phyloP scores from a whole-genome alignment of 1,140 invertebrate species.

The Fragariocoptes setiger region DNA sequence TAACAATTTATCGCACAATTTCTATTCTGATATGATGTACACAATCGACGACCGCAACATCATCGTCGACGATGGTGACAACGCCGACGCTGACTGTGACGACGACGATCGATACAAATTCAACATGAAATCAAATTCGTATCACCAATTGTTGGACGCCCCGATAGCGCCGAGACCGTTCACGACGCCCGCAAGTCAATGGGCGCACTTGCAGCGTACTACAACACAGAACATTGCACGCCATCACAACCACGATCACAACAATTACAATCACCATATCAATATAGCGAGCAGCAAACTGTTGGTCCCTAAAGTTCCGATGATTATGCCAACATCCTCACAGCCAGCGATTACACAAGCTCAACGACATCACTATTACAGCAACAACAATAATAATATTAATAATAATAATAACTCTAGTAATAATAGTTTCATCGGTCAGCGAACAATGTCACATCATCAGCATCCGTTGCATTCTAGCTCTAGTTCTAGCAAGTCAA shows the following conservation, averaged over 20 bases:
- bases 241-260: neutral
- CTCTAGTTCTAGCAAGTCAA: too few species aligned
- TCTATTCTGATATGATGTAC: too few species aligned
- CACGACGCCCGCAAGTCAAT: neutral
- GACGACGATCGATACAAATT: too few species aligned
- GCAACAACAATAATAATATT: neutral
- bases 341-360: neutral
- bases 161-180: neutral
- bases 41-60: too few species aligned
- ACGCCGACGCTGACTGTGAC: too few species aligned
- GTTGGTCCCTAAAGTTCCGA: neutral
- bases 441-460: neutral
- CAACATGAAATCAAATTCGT: too few species aligned
- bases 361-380: neutral
- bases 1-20: too few species aligned
- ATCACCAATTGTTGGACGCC: neutral
- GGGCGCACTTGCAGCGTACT: neutral
- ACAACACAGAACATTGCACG: neutral
- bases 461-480: too few species aligned
- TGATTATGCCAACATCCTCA: neutral
- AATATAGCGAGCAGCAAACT: neutral
- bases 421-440: neutral
- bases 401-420: neutral
- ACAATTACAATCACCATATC: neutral
- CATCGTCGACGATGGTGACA: too few species aligned